These are phyloP conservation scores for Harpagoxenus sublaevis DNA, from an alignment of 2,888 invertebrate species.

Conservation along the genomic window DNA sequence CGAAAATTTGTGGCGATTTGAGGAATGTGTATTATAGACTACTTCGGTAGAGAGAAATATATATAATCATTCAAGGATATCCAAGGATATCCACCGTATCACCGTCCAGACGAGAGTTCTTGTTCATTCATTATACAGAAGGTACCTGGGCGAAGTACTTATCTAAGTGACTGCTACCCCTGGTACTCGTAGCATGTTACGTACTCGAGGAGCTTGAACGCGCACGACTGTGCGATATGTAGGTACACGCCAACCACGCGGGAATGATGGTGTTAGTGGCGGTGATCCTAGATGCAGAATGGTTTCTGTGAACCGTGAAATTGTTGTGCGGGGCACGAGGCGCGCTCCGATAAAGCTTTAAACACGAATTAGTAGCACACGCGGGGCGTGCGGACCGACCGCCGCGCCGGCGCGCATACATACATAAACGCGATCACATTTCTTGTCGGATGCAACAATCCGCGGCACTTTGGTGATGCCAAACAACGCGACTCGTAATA, in stretches of 20 bases:
- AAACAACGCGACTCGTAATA: neutral
- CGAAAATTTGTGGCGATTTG: neutral
- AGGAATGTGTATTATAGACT: neutral
- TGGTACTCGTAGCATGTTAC: conserved; percentile 10
- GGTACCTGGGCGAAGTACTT: conserved; percentile 37
- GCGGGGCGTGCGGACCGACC: conserved; percentile 1
- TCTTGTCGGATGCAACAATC: conserved; percentile 14
- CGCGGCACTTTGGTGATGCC: neutral
- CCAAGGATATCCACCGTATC: neutral
- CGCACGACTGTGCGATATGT: conserved; percentile 11
- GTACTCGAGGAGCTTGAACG: conserved; percentile 33
- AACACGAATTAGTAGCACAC: conserved; percentile 83
- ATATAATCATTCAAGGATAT: conserved; percentile 15
- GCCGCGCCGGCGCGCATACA: neutral
- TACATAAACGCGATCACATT: neutral
- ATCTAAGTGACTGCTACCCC: conserved; percentile 51
- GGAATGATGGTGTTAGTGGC: conserved; percentile 11
- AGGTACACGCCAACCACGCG: neutral
- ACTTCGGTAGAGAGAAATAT: neutral
- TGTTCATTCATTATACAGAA: conserved; percentile 52
- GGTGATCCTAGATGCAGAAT: conserved; percentile 63
- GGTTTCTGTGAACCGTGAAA: conserved; percentile 83
- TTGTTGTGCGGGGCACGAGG: conserved; percentile 79
- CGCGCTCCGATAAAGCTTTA: conserved; percentile 83
- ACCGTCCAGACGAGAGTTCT: conserved; percentile 30